A percentile compares a stretch with the other conserved stretches of the same genome.
These are phyloP conservation scores for Temnothorax curvispinosus DNA, from an alignment of 1,140 invertebrate genomes.

Conservation along the genomic window DNA sequence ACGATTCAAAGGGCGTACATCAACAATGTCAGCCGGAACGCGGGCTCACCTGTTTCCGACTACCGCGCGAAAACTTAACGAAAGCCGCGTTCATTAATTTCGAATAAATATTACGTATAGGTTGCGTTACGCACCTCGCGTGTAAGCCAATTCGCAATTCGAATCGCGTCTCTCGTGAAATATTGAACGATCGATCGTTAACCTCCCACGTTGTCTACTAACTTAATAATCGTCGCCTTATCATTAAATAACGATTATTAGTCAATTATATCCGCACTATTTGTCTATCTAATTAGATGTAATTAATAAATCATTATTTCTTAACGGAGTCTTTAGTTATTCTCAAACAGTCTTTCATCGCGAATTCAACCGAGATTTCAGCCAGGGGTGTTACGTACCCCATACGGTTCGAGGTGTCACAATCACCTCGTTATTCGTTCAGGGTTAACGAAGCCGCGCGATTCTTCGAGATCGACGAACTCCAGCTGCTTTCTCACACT, in stretches of 20 bases:
- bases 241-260: background rate
- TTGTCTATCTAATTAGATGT: background rate
- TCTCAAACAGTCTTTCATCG: background rate
- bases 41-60: slow-evolving; percentile 56
- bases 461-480: slow-evolving; percentile 67
- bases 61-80: slow-evolving; percentile 26
- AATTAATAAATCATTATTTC: background rate
- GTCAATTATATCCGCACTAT: background rate
- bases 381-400: background rate
- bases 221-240: background rate
- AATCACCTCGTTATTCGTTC: slow-evolving; percentile 27
- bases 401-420: background rate
- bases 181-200: background rate
- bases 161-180: background rate
- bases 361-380: background rate
- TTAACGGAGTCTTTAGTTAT: background rate
- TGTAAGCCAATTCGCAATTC: background rate
- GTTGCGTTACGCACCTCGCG: too few relatives aligned
- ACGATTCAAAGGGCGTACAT: slow-evolving; percentile 63
- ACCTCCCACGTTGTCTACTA: background rate
- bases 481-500: slow-evolving; percentile 64
- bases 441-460: slow-evolving; percentile 59
- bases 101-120: background rate
- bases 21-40: slow-evolving; percentile 48
- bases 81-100: slow-evolving; percentile 20